These are phyloP conservation scores for Eidolon helvum DNA, from an alignment of 2,113 vertebrate species.

Conservation along the genomic window DNA sequence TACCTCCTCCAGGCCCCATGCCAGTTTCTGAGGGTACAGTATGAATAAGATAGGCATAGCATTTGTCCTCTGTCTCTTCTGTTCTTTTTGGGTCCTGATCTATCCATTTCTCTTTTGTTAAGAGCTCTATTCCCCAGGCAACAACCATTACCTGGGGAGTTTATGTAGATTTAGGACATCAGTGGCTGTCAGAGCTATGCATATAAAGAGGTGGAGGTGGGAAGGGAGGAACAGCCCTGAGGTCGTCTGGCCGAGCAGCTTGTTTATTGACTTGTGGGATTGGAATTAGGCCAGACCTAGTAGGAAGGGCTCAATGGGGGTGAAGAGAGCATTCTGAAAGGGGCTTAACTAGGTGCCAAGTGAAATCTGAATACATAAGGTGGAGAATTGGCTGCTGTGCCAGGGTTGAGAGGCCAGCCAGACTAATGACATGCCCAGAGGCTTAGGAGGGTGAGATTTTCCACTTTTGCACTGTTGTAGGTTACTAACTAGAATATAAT, in stretches of 20 bases:
- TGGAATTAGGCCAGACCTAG: not conserved
- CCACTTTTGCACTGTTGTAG: not conserved
- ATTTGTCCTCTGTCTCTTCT: not conserved
- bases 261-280: not conserved
- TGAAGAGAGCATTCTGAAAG: not conserved
- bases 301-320: not conserved
- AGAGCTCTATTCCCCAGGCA: not conserved
- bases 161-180: not conserved
- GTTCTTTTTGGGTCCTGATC: not conserved
- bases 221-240: not conserved
- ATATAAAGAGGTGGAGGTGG: not conserved
- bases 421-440: not conserved
- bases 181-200: too few relatives aligned
- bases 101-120: not conserved
- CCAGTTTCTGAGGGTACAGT: not conserved
- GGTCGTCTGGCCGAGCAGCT: not conserved
- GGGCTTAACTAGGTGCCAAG: not conserved
- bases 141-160: not conserved
- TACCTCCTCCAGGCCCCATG: not conserved
- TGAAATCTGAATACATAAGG: not conserved
- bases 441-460: not conserved
- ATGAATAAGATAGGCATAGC: not conserved
- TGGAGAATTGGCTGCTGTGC: not conserved
- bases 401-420: not conserved
- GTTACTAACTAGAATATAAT: not conserved